phyloP scores from a whole-genome alignment of 2,797 vertebrate species.

The Loriculus beryllinus region DNA sequence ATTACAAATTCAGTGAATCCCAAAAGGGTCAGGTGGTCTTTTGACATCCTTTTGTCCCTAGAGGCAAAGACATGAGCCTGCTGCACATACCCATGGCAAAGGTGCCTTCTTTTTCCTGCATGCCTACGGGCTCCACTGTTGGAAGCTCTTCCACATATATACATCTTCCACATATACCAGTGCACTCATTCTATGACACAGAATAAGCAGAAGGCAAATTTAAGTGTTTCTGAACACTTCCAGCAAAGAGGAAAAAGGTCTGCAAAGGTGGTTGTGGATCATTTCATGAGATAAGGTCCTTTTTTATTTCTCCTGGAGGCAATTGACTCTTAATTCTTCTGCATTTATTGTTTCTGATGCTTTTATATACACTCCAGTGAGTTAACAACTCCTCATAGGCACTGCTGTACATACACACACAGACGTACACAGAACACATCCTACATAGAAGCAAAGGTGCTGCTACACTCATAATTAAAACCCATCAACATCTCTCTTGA shows the following conservation, averaged over 20 bases:
- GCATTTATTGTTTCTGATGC: background rate
- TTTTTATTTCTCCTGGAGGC: background rate
- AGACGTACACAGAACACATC: background rate
- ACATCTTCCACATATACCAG: background rate
- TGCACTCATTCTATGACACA: background rate
- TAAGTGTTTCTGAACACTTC: background rate
- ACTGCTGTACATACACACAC: background rate
- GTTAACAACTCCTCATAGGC: accelerated
- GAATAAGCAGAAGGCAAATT: background rate
- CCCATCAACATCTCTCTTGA: background rate
- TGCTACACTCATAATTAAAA: background rate
- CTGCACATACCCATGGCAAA: background rate
- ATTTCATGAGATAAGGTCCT: background rate
- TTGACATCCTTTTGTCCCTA: background rate
- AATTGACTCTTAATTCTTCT: background rate
- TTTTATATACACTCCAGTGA: background rate
- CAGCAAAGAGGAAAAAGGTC: background rate
- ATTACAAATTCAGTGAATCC: background rate
- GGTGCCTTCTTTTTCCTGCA: background rate
- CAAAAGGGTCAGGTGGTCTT: background rate
- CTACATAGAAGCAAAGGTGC: background rate
- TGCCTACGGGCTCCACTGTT: background rate
- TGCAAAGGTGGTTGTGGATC: background rate
- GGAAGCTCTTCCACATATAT: background rate
- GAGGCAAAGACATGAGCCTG: background rate